Conservation (phyloP, 1,140 invertebrate species). For the Choristoneura fumiferana region DNA sequence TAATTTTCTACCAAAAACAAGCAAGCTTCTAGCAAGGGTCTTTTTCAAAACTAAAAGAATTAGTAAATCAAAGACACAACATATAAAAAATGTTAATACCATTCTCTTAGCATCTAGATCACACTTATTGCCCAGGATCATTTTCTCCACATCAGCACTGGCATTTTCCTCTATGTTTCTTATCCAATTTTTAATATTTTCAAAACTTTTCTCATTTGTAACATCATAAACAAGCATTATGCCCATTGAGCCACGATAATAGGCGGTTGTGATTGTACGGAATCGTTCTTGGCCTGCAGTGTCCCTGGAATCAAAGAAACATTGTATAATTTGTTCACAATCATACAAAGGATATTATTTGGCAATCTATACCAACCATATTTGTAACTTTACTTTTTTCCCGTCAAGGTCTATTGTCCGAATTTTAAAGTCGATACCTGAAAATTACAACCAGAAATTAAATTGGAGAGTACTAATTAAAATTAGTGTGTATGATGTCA, state of each 20-base stretch:
- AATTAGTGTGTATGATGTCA: constrained; percentile 76
- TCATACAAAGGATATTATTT: constrained; percentile 17
- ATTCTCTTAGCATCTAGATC: constrained; percentile 99
- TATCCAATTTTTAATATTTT: constrained; percentile 99
- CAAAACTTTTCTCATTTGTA: constrained; percentile 80
- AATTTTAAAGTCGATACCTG: constrained; percentile 99
- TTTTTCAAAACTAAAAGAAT: too few relatives aligned
- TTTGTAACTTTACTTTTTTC: constrained; percentile 99
- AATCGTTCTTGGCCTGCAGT: constrained; percentile 97
- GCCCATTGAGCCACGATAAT: constrained; percentile 98
- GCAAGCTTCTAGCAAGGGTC: too few relatives aligned
- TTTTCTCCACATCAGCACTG: constrained; percentile 99
- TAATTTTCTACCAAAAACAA: too few relatives aligned
- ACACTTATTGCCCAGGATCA: constrained; percentile 99
- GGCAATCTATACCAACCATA: constrained; percentile 87
- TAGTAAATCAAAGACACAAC: too few relatives aligned
- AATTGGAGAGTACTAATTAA: constrained; percentile 58
- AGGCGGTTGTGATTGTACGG: constrained; percentile 98
- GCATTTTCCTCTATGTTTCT: constrained; percentile 99
- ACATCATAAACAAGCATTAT: constrained; percentile 80
- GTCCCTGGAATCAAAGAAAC: constrained; percentile 82
- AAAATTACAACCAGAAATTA: constrained; percentile 67
- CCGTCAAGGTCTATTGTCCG: constrained; percentile 98
- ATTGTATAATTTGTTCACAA: not conserved
- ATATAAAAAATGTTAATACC: constrained; percentile 74